Conservation (phyloP, 2,113 vertebrate species). For the Emydura subglobosa region DNA sequence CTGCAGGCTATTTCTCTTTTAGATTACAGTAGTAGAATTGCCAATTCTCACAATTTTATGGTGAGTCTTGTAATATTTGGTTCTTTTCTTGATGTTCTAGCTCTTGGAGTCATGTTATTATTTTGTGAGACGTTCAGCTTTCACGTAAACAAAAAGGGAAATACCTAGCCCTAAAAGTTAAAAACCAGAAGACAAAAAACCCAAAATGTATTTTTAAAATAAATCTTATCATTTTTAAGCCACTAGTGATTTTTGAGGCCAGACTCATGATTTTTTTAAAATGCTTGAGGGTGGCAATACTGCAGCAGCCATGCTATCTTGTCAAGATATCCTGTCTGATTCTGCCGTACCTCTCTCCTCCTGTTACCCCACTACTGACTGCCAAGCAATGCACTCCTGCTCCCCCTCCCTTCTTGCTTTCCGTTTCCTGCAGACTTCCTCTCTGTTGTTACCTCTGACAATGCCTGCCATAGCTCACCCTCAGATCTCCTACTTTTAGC, state of each 20-base stretch:
- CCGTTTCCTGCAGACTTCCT: too few species aligned
- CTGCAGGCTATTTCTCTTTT: background rate
- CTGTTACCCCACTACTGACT: accelerated
- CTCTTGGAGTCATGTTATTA: background rate
- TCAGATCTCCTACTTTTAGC: background rate
- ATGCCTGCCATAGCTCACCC: accelerated
- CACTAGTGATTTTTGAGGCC: background rate
- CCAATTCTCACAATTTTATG: background rate
- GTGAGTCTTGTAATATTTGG: background rate
- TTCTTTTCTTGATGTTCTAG: background rate
- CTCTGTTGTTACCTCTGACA: background rate
- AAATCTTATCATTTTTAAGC: background rate
- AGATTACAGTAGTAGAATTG: background rate
- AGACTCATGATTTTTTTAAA: background rate
- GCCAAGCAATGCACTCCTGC: background rate
- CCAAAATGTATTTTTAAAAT: background rate
- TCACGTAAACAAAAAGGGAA: background rate
- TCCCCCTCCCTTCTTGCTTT: background rate
- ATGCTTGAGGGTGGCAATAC: background rate
- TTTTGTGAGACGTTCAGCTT: accelerated
- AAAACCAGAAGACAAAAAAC: background rate
- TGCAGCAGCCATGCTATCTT: background rate
- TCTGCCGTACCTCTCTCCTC: background rate
- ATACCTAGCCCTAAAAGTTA: accelerated
- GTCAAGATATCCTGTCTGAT: background rate